These are phyloP conservation scores for Lithobates pipiens DNA, from an alignment of 2,797 vertebrate genomes.

Conservation along the genomic window DNA sequence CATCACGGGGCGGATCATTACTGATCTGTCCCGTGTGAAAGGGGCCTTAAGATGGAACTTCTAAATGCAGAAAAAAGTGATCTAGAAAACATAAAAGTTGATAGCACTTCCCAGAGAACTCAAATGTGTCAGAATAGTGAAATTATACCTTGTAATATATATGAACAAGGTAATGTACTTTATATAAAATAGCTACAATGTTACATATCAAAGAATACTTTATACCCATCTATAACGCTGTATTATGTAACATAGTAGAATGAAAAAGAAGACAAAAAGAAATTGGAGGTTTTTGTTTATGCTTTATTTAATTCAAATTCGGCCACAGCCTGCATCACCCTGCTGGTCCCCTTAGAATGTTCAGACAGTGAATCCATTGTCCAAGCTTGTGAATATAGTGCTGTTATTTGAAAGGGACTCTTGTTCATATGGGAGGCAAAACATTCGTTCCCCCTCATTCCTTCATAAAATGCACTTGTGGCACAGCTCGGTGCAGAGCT, in stretches of 20 bases:
- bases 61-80: too few relatives aligned
- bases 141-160: too few relatives aligned
- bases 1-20: too few relatives aligned
- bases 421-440: conserved; percentile 50
- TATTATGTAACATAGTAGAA: neutral
- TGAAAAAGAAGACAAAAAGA: conserved; percentile 5
- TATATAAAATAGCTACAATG: too few relatives aligned
- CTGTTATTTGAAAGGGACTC: conserved; percentile 35
- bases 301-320: conserved; percentile 45
- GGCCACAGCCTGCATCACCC: conserved; percentile 30
- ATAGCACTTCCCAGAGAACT: too few relatives aligned
- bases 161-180: too few relatives aligned
- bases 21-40: too few relatives aligned
- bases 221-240: too few relatives aligned
- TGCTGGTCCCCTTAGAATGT: neutral
- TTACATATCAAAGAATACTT: too few relatives aligned
- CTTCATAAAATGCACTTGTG: conserved; percentile 1
- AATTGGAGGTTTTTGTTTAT: conserved; percentile 9
- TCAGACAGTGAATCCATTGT: conserved; percentile 52
- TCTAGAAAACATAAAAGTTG: too few relatives aligned
- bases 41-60: too few relatives aligned
- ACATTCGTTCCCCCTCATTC: conserved; percentile 48
- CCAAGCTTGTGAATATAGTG: conserved; percentile 32
- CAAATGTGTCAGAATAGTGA: too few relatives aligned
- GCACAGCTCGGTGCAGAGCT: conserved; percentile 27